Conservation (phyloP, 2,113 vertebrate species). For the Onychorhynchus coronatus region DNA sequence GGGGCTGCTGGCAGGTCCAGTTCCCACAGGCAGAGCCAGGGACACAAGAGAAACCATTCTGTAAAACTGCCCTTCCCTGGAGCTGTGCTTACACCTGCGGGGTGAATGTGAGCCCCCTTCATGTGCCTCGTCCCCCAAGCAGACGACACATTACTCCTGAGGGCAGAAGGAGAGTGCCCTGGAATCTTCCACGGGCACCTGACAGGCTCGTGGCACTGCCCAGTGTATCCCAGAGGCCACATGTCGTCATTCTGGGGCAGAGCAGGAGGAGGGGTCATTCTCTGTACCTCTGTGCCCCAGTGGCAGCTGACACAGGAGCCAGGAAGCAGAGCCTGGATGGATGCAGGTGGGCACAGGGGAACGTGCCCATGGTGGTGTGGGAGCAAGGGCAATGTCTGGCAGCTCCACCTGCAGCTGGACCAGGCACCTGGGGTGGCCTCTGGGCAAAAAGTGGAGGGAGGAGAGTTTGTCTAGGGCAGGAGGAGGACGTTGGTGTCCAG, state of each 20-base stretch:
- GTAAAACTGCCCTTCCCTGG: background rate
- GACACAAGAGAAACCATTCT: rapidly evolving
- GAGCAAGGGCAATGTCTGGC: background rate
- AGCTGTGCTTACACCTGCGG: background rate
- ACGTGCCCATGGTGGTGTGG: rapidly evolving
- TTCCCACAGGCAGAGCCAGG: background rate
- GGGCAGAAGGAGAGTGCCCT: background rate
- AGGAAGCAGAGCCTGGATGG: background rate
- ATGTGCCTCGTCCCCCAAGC: rapidly evolving
- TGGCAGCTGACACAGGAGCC: background rate
- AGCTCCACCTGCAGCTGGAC: rapidly evolving
- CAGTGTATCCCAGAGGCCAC: background rate
- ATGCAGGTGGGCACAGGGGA: rapidly evolving
- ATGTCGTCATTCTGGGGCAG: rapidly evolving
- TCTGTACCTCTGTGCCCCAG: background rate
- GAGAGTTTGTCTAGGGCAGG: background rate
- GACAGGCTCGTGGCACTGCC: background rate
- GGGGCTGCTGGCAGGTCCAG: background rate
- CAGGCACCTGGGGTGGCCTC: rapidly evolving
- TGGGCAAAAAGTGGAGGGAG: background rate
- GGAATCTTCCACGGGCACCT: rapidly evolving
- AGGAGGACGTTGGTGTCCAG: background rate
- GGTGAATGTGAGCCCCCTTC: rapidly evolving
- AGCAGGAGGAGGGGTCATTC: background rate
- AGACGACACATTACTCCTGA: rapidly evolving